These are phyloP conservation scores for Allygus modestus DNA, from an alignment of 2,888 invertebrate species.

Conservation along the genomic window DNA sequence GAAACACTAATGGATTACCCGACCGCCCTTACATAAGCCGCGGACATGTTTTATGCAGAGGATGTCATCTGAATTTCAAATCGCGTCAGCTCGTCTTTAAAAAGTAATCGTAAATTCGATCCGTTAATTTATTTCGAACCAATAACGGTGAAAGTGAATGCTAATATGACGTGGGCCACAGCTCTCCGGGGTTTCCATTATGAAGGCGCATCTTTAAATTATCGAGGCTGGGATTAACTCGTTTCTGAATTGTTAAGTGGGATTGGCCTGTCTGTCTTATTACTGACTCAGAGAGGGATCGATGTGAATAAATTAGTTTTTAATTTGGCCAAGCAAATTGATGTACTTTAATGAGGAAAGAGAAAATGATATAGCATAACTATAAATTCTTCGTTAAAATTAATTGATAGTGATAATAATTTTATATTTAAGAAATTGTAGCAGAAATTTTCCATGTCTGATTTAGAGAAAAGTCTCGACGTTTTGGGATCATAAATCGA, in stretches of 20 bases:
- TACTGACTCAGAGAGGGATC: too few species aligned
- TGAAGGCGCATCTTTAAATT: slow-evolving; percentile 47
- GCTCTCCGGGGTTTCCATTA: slow-evolving; percentile 22
- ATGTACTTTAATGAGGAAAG: too few species aligned
- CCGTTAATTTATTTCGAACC: slow-evolving; percentile 57
- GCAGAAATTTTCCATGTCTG: too few species aligned
- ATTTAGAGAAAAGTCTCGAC: too few species aligned
- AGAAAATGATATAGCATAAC: too few species aligned
- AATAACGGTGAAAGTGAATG: slow-evolving; percentile 59
- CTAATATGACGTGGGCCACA: slow-evolving; percentile 48
- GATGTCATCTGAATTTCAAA: slow-evolving; percentile 57
- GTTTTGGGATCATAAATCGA: too few species aligned
- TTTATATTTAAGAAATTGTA: too few species aligned
- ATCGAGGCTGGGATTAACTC: slow-evolving; percentile 43
- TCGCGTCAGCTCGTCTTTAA: slow-evolving; percentile 47
- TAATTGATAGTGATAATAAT: too few species aligned
- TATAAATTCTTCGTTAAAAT: too few species aligned
- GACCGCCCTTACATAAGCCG: slow-evolving; percentile 32
- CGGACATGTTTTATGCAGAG: slow-evolving; percentile 57
- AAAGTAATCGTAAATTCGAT: slow-evolving; percentile 56
- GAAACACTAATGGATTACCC: slow-evolving; percentile 44
- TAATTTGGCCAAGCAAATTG: too few species aligned
- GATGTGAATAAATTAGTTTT: too few species aligned
- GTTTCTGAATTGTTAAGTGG: background rate
- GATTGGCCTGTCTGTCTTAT: background rate